Evolutionary conservation across 2,888 invertebrate species (phyloP).

Genomic region (Drosophila nr. perissopoda): DNA sequence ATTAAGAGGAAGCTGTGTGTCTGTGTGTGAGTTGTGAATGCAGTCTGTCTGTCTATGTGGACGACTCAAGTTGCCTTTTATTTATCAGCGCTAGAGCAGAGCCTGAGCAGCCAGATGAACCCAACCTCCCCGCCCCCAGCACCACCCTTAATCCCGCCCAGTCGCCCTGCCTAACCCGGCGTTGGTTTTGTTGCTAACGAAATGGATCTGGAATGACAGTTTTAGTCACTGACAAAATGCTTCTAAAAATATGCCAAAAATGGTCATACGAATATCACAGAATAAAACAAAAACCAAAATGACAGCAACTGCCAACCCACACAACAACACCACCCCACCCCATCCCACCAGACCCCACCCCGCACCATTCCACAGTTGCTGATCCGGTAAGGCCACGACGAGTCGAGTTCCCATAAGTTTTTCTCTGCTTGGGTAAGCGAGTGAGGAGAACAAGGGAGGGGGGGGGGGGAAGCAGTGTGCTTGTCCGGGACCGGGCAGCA

Average conservation of each 20-base stretch:
- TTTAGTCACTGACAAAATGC: slow-evolving; percentile 69
- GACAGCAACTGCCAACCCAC: slow-evolving; percentile 52
- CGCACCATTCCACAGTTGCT: not conserved
- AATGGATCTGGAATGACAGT: slow-evolving; percentile 63
- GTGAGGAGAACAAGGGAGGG: not conserved
- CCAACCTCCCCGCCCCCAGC: not conserved
- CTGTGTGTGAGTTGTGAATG: slow-evolving; percentile 23
- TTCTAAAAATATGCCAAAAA: slow-evolving; percentile 75
- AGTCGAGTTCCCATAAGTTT: slow-evolving; percentile 79
- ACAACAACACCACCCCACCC: slow-evolving; percentile 6
- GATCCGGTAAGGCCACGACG: slow-evolving; percentile 66
- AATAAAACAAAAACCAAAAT: slow-evolving; percentile 57
- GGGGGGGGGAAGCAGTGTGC: not conserved
- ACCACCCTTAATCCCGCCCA: not conserved
- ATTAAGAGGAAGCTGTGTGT: slow-evolving; percentile 19
- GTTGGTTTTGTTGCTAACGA: slow-evolving; percentile 53
- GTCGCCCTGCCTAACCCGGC: not conserved
- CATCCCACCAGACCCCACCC: not conserved
- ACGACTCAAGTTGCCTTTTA: slow-evolving; percentile 58
- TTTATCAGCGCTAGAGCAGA: slow-evolving; percentile 73
- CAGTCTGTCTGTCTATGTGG: slow-evolving; percentile 36
- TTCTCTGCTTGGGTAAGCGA: slow-evolving; percentile 60
- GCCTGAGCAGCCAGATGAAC: slow-evolving; percentile 29
- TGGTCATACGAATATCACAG: slow-evolving; percentile 69
- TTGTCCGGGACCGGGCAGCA: slow-evolving; percentile 37